Conservation (phyloP, 2,797 vertebrate species). For the Hydrocynus forskahlii region DNA sequence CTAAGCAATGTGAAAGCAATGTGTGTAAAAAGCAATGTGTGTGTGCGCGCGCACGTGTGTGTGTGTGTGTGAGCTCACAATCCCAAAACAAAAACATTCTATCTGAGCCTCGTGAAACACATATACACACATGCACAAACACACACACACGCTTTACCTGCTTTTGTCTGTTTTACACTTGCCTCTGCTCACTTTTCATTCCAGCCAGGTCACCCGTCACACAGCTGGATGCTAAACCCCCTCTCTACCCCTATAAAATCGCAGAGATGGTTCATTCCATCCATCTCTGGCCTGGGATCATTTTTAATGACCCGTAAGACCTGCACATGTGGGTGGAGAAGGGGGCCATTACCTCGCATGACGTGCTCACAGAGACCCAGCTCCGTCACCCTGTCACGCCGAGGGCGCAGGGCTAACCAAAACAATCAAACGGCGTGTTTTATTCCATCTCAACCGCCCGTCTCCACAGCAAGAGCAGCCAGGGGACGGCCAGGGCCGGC, state of each 20-base stretch:
- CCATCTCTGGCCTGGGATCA: neutral
- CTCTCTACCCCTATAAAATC: neutral
- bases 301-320: slow-evolving; percentile 10
- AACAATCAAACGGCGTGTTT: slow-evolving; percentile 44
- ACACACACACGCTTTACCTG: slow-evolving; percentile 12
- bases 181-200: neutral
- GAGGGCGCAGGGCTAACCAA: slow-evolving; percentile 48
- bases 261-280: neutral
- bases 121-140: slow-evolving; percentile 60
- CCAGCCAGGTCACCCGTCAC: neutral
- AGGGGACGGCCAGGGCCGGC: neutral
- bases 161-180: slow-evolving; percentile 22
- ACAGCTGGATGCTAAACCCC: neutral
- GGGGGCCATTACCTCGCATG: neutral
- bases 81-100: neutral
- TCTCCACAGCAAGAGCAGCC: slow-evolving; percentile 28
- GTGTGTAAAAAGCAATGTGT: neutral
- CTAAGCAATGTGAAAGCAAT: neutral
- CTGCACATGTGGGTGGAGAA: neutral
- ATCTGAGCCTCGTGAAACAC: slow-evolving; percentile 47
- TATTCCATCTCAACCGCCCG: slow-evolving; percentile 49
- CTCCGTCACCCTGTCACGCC: slow-evolving; percentile 49
- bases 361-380: neutral
- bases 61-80: neutral
- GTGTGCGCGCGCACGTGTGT: neutral